phyloP scores from a whole-genome alignment of 2,113 vertebrate genomes.

The Chaetodon trifascialis region DNA sequence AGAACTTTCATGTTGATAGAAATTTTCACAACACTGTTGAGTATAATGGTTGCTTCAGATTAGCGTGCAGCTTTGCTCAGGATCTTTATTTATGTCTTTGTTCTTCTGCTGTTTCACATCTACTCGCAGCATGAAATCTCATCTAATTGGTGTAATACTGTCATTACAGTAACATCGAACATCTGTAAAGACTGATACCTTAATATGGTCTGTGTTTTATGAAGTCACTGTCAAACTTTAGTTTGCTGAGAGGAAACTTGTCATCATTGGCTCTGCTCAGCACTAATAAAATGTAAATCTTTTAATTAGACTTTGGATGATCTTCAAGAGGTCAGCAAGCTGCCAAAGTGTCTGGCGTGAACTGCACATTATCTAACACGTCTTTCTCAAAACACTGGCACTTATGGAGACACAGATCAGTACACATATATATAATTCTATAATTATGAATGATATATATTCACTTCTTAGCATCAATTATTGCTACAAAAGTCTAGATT shows the following conservation, averaged over 20 bases:
- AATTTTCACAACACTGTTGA: conserved; percentile 4
- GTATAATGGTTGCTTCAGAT: background rate
- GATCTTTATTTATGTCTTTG: background rate
- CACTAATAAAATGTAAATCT: conserved; percentile 6
- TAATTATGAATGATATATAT: background rate
- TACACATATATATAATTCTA: no score
- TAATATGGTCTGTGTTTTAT: background rate
- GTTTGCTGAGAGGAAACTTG: background rate
- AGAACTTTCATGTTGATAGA: conserved; percentile 46
- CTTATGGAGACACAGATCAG: background rate
- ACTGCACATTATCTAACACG: background rate
- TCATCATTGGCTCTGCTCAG: conserved; percentile 7
- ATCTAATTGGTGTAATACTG: background rate
- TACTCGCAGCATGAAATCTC: background rate
- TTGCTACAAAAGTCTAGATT: background rate
- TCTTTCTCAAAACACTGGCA: background rate
- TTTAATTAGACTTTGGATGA: conserved; percentile 29
- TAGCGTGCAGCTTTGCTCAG: background rate
- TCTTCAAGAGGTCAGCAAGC: conserved; percentile 17
- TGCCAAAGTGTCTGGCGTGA: conserved; percentile 10
- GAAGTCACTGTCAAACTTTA: background rate
- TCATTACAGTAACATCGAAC: background rate
- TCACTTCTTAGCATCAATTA: no score
- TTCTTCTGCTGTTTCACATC: background rate
- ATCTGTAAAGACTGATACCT: background rate